Evolutionary conservation across 1,140 invertebrate genomes (phyloP), one percentile per base, ranked within the genome.

Genomic region (Marisa cornuarietis): DNA sequence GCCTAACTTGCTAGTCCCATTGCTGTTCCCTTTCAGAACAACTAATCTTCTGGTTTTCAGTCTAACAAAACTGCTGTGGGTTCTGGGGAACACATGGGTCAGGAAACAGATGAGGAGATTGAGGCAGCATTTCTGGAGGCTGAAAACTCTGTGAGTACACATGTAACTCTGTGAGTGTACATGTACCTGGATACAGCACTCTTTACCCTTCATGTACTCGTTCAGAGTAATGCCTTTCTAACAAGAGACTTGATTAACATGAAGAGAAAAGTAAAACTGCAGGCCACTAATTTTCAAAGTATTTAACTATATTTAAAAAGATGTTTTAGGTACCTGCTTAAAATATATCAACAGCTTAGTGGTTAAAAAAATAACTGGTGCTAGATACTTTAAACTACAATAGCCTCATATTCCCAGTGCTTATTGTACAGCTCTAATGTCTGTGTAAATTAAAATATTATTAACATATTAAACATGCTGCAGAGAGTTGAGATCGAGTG

Each of bases 51-150:
- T 51, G 26, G 13, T 62, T 26, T 68, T 20, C 65, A 68, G 76
- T 77, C 76, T 16, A 61, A 65, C 24, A 76, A 62, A 52, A 65
- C 74, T 16, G 24, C 72, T 14, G 74, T 65, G 22, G 66, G 24
- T 54, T 71, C 31, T 22, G 68, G 31, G 16, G 80, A 81, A 24
- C 69, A 78, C 61, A 54, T 69, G 31, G 82, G 80, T 31, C 71
- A 79, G 16, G 82, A 83, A 26, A 83, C 83, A 49, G 87, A 88
- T 76, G 87, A 87, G 51, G 85, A 86, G 69, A 84, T 88, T 54
- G 87, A 87, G 71, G 81, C 85, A 18, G 84, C 84, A 22, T 86
- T 85, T 74, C 77, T 79, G 68, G 84, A 83, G 73, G 83, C 63
- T 3, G 79, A 84, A 49, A 80, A 73, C 54, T 71, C 77, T 74